Percentiles rank a stretch among this genome's conserved stretches.
Conservation (phyloP, 23 tunicate genomes). For the Ascidia mentula region DNA sequence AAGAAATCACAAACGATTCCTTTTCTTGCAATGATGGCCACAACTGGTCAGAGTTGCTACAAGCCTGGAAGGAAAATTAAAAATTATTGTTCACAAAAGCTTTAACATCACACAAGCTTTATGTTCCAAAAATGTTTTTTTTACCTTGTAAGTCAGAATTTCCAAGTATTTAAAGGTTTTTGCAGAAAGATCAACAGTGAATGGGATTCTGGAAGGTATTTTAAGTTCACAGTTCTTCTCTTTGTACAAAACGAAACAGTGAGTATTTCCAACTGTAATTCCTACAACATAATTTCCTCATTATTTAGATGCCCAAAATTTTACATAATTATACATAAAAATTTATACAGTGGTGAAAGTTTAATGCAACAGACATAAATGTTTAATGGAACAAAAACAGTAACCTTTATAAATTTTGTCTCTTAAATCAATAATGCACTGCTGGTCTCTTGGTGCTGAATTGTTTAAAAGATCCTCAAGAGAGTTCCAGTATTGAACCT, state of each 20-base stretch:
- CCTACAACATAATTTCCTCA: background rate
- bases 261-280: background rate
- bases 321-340: background rate
- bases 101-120: background rate
- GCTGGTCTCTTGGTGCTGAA: background rate
- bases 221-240: background rate
- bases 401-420: slow-evolving; percentile 3
- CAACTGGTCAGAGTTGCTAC: slow-evolving; percentile 14
- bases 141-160: slow-evolving; percentile 20
- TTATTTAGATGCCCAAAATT: background rate
- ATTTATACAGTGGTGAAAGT: too few relatives aligned
- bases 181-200: slow-evolving; percentile 24
- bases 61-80: slow-evolving; percentile 12
- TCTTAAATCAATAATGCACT: slow-evolving; percentile 9
- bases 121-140: background rate
- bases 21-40: slow-evolving; percentile 38
- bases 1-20: slow-evolving; percentile 32
- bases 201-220: slow-evolving; percentile 28
- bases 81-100: background rate
- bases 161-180: slow-evolving; percentile 36
- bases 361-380: background rate
- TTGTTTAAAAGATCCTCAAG: background rate
- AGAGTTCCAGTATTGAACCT: slow-evolving; percentile 11
- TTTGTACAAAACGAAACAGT: slow-evolving; percentile 10
- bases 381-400: background rate